A percentile compares a stretch with the other conserved stretches of the same genome.
Evolutionary conservation across 2,888 invertebrate species (phyloP).

Genomic region (Cecidostiba fungosa): DNA sequence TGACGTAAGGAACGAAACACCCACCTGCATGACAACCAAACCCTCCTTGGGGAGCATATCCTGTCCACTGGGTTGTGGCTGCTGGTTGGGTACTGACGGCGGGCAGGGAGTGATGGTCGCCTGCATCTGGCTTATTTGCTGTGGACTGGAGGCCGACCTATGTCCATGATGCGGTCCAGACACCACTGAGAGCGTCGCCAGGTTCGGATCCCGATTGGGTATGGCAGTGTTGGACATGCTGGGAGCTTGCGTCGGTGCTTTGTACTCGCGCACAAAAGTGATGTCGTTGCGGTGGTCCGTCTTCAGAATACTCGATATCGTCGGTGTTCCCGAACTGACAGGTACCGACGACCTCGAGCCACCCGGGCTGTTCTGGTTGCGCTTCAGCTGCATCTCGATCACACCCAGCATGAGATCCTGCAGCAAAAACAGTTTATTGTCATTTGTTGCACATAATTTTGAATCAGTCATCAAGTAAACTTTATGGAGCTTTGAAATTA

Average conservation of each 20-base stretch:
- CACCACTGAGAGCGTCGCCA: constrained; percentile 88
- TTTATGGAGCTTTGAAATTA: neutral
- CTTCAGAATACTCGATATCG: constrained; percentile 84
- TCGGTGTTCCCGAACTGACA: constrained; percentile 82
- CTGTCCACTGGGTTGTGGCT: constrained; percentile 67
- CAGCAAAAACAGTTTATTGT: neutral
- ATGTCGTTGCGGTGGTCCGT: constrained; percentile 82
- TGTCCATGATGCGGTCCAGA: constrained; percentile 78
- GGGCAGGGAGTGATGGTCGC: constrained; percentile 87
- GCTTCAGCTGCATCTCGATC: constrained; percentile 90
- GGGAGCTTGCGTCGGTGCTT: constrained; percentile 71
- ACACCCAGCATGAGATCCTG: constrained; percentile 90
- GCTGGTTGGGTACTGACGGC: constrained; percentile 77
- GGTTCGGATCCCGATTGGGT: constrained; percentile 74
- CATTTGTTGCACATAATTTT: neutral
- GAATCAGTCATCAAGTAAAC: neutral
- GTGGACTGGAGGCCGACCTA: constrained; percentile 77
- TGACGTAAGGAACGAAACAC: neutral
- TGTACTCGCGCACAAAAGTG: constrained; percentile 82
- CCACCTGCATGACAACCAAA: constrained; percentile 83
- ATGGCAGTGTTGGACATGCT: constrained; percentile 73
- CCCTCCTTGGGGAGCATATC: constrained; percentile 84
- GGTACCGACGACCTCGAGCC: constrained; percentile 74
- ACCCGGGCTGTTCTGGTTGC: constrained; percentile 82
- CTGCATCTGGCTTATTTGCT: constrained; percentile 80